Conservation (phyloP, 2,113 vertebrate genomes). For the Sigmodon hispidus region DNA sequence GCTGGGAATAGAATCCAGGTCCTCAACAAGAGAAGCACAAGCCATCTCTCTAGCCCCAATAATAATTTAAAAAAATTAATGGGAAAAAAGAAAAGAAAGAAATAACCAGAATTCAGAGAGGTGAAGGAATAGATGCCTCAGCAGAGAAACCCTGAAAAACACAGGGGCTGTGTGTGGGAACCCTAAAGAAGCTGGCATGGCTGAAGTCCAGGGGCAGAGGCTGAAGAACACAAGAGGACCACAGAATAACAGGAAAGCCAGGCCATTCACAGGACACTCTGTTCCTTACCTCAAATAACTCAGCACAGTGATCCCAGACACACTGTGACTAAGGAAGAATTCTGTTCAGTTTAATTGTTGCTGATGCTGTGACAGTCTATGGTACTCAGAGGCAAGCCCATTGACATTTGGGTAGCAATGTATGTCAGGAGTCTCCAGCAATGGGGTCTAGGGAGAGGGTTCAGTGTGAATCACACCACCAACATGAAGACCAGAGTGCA, state of each 20-base stretch:
- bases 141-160: neutral
- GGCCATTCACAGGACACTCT: neutral
- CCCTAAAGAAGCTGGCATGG: neutral
- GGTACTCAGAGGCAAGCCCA: neutral
- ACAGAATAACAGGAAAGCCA: neutral
- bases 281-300: constrained; percentile 3
- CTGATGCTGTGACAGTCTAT: neutral
- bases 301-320: neutral
- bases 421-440: neutral
- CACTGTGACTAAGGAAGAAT: neutral
- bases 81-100: neutral
- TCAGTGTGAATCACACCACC: neutral
- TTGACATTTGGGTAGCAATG: neutral
- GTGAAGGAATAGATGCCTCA: neutral
- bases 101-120: neutral
- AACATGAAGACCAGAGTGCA: neutral
- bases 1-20: neutral
- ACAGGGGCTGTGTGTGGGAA: neutral
- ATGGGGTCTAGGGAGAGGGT: neutral
- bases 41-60: neutral
- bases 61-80: neutral
- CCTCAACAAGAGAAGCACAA: neutral
- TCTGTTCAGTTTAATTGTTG: neutral
- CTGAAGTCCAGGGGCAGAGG: neutral
- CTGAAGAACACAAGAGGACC: neutral